Conservation (phyloP, 2,888 invertebrate species). For the Heterodera filipjevi region DNA sequence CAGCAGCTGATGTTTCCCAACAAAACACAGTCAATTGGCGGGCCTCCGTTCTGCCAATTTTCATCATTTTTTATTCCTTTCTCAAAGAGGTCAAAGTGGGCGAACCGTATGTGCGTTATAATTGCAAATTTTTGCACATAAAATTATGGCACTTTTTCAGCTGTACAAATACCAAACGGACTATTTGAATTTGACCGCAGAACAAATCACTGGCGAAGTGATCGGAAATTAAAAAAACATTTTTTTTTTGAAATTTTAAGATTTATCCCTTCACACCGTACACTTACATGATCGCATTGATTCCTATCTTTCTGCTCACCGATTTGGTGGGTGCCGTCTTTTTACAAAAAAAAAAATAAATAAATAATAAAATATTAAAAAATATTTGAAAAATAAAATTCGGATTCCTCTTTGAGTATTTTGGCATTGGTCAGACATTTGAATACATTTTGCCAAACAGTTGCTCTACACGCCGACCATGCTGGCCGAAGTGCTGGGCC, state of each 20-base stretch:
- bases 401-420: no score
- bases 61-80: constrained; percentile 31
- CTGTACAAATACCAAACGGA: constrained; percentile 47
- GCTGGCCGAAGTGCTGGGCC: constrained; percentile 47
- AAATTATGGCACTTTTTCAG: constrained; percentile 6
- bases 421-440: neutral
- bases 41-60: constrained; percentile 19
- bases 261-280: constrained; percentile 47
- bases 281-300: constrained; percentile 41
- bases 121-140: constrained; percentile 17
- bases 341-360: neutral
- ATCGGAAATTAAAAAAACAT: neutral
- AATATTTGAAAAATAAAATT: no score
- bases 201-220: constrained; percentile 45
- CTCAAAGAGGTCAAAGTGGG: constrained; percentile 47
- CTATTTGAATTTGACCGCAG: constrained; percentile 42
- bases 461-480: constrained; percentile 50
- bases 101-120: constrained; percentile 39
- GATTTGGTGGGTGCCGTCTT: constrained; percentile 33
- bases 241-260: no score
- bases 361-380: no score
- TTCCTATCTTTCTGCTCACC: constrained; percentile 47
- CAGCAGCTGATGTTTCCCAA: neutral
- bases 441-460: neutral
- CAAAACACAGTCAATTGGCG: neutral